These are phyloP conservation scores for Drosophila mettleri DNA, from an alignment of 2,888 invertebrate species.

Conservation along the genomic window DNA sequence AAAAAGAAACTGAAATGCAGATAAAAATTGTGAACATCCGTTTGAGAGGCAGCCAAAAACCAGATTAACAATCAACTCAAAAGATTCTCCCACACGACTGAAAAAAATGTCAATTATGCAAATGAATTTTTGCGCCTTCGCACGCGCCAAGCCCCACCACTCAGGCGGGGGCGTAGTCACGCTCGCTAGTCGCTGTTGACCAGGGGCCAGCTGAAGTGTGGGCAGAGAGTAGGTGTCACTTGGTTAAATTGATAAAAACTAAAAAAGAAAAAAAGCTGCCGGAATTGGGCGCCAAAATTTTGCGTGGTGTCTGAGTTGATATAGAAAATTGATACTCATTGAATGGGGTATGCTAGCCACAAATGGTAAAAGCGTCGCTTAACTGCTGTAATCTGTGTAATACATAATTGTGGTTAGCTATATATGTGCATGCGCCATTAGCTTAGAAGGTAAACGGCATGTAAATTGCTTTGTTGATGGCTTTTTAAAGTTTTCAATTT, in stretches of 20 bases:
- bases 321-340: constrained; percentile 14
- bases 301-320: constrained; percentile 53
- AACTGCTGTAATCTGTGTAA: constrained; percentile 16
- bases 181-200: constrained; percentile 20
- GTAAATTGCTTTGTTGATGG: constrained; percentile 49
- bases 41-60: constrained; percentile 23
- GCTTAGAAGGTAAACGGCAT: constrained; percentile 54
- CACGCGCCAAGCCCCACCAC: constrained; percentile 59
- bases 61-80: constrained; percentile 36
- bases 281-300: constrained; percentile 42
- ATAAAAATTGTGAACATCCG: constrained; percentile 53
- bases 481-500: constrained; percentile 66
- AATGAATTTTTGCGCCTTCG: constrained; percentile 72
- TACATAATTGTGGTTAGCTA: constrained; percentile 28
- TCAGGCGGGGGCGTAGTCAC: constrained; percentile 23
- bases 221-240: constrained; percentile 36
- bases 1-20: background rate
- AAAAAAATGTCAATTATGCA: constrained; percentile 56
- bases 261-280: background rate
- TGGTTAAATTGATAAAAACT: constrained; percentile 52
- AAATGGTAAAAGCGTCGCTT: constrained; percentile 42
- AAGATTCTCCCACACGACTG: constrained; percentile 45
- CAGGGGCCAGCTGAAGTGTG: constrained; percentile 24
- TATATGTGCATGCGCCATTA: constrained; percentile 29
- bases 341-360: constrained; percentile 23